Conservation (phyloP, 1,140 invertebrate genomes). For the Ptiloglossa arizonensis region DNA sequence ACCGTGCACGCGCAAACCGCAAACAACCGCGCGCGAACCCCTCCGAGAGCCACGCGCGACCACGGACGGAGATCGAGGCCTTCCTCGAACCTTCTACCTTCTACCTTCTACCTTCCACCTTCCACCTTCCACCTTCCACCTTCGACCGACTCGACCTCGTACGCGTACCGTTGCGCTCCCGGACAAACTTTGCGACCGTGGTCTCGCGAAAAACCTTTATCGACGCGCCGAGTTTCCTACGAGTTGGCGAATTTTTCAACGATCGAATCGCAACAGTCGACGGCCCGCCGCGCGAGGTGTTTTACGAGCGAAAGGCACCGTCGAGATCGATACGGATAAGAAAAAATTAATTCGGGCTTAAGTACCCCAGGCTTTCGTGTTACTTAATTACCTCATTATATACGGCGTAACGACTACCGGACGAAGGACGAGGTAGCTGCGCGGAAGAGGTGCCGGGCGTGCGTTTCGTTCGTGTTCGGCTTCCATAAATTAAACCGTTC, state of each 20-base stretch:
- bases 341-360: slow-evolving; percentile 51
- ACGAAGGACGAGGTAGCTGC: slow-evolving; percentile 20
- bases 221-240: not conserved
- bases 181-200: no score
- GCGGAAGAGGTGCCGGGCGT: not conserved
- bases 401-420: slow-evolving; percentile 40
- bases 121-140: no score
- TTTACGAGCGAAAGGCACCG: slow-evolving; percentile 21
- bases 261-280: not conserved
- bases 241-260: slow-evolving; percentile 13
- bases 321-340: slow-evolving; percentile 37
- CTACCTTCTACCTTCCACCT: no score
- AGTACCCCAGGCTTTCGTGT: slow-evolving; percentile 36
- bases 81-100: no score
- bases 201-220: no score
- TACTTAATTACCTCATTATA: slow-evolving; percentile 54
- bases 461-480: slow-evolving; percentile 16
- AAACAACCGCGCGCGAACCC: slow-evolving; percentile 18
- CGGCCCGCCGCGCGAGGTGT: not conserved
- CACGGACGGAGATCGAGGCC: no score
- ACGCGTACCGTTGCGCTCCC: no score
- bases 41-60: no score
- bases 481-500: slow-evolving; percentile 39
- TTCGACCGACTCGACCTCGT: no score
- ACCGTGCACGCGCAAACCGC: slow-evolving; percentile 33